Evolutionary conservation across 2,797 vertebrate species (phyloP), one percentile per base, ranked within the genome.

Genomic region (Enteromius trimaculatus): DNA sequence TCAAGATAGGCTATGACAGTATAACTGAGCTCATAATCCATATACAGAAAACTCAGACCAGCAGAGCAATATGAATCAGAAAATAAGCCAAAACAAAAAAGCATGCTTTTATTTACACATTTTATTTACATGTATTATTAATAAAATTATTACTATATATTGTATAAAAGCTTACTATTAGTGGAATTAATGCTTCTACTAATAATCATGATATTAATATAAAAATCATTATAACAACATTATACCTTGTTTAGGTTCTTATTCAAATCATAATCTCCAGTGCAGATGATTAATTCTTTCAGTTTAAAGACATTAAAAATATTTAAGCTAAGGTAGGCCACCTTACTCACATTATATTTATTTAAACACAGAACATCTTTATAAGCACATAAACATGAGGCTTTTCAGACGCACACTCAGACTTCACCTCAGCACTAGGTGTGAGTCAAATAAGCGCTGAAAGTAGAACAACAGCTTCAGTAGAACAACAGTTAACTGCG

Each of bases 21-120:
- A 71, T 44, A 80, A 47, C 53, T 60, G 55, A 72, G 68, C 80
- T 74, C 70, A 65, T 74, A 74, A 81, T 81, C 70, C 58, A 81
- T 37, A 72, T 11, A 72, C 53, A 64, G 55, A 81, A 74, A 31
- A 76, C 31, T 13, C 37, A 55, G 39, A 34, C 53, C 34, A 42
- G n/a, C 1, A 80, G 26, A 60, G 42, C 44, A 49, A 26, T 14
- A 31, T 47, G n/a, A 19, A 60, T 71, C 51, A 55, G n/a, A 11
- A 49, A 31, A 60, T 8, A 31, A 31, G 70, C 13, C 7, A n/a
- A 58, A 29, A 58, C 10, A 62, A 34, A 34, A 23, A 47, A 42
- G 17, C 4, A 13, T 23, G 9, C 16, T 37, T 31, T 74, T 70
- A 42, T 21, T 1, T 3, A 31, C 16, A 34, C 8, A 4, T 37